Evolutionary conservation across 2,797 vertebrate species (phyloP).

Genomic region (Atherinosoma microstoma): DNA sequence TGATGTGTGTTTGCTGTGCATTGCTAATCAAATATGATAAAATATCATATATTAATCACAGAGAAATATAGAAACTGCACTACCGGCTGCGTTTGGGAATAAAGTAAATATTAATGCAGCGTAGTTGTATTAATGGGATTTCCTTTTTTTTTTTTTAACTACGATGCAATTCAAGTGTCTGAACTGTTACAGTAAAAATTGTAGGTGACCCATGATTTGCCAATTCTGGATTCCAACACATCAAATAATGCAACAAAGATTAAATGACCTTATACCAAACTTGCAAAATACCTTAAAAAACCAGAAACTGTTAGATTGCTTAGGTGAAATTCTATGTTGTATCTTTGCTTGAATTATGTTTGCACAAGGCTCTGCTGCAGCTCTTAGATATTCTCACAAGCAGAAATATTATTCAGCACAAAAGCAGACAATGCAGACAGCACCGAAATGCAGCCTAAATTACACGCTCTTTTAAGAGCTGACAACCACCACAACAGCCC

Average conservation of each 20-base stretch:
- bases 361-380: constrained; percentile 1
- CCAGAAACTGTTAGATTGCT: background rate
- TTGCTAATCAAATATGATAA: no score
- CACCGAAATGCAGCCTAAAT: constrained; percentile 43
- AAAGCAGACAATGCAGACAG: constrained; percentile 45
- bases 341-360: background rate
- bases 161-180: no score
- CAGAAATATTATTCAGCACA: constrained; percentile 58
- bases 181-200: no score
- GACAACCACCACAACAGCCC: constrained; percentile 64
- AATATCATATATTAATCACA: no score
- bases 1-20: no score
- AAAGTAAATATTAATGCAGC: no score
- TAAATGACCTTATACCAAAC: background rate
- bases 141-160: background rate
- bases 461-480: constrained; percentile 61
- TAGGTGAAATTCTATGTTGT: background rate
- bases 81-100: no score
- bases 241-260: background rate
- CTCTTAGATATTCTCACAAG: constrained; percentile 47
- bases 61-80: no score
- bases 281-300: background rate
- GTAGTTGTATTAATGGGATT: background rate
- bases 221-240: background rate
- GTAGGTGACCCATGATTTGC: background rate